phyloP scores from a whole-genome alignment of 2,113 vertebrate species.

The Balaeniceps rex region DNA sequence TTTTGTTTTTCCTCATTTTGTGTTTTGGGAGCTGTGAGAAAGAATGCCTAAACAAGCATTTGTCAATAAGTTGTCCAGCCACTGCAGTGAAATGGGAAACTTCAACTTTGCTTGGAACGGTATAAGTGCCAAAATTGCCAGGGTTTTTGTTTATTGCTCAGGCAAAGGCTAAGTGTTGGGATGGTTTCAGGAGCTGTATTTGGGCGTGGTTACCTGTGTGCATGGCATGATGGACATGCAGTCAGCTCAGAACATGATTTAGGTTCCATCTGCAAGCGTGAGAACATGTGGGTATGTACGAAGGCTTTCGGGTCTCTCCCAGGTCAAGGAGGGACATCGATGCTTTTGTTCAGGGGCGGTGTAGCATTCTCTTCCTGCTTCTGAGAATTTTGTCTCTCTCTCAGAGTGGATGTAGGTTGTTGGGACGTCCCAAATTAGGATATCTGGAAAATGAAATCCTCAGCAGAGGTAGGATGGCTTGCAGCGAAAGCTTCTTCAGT shows the following conservation, averaged over 20 bases:
- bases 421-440: not conserved
- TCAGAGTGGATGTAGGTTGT: not conserved
- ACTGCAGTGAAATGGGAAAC: not conserved
- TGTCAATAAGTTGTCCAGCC: not conserved
- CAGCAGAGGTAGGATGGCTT: not conserved
- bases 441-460: not conserved
- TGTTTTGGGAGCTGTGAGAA: not conserved
- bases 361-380: not conserved
- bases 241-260: not conserved
- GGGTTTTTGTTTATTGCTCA: not conserved
- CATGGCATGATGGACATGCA: accelerated
- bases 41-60: not conserved
- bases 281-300: accelerated
- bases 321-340: not conserved
- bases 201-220: not conserved
- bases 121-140: not conserved
- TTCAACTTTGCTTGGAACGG: not conserved
- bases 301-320: not conserved
- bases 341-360: not conserved
- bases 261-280: not conserved
- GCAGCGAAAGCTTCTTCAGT: not conserved
- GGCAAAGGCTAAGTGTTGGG: not conserved
- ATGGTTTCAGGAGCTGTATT: not conserved
- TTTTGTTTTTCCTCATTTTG: not conserved
- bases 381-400: not conserved